A percentile compares a stretch with the other conserved stretches of the same genome.
phyloP scores from a whole-genome alignment of 1,140 invertebrate species.

The Drosophila guanche region DNA sequence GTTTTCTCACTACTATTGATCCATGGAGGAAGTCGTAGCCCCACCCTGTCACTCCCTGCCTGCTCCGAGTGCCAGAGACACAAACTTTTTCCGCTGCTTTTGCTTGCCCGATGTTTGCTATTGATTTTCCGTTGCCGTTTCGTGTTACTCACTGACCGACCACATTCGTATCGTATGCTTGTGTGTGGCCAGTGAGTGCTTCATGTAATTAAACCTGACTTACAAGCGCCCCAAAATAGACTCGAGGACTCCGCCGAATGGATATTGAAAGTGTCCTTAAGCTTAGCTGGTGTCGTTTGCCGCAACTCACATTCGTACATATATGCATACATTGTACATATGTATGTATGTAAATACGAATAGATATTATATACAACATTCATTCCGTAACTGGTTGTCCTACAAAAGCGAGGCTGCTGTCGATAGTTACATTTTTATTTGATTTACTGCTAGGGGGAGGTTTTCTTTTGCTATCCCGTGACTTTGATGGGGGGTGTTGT shows the following conservation, averaged over 20 bases:
- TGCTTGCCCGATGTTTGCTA: slow-evolving; percentile 47
- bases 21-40: slow-evolving; percentile 17
- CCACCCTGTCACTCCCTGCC: slow-evolving; percentile 17
- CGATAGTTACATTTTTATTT: slow-evolving; percentile 1
- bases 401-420: too few species aligned
- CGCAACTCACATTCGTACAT: slow-evolving; percentile 6
- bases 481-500: slow-evolving; percentile 11
- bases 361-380: neutral
- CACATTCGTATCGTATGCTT: slow-evolving; percentile 19
- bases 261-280: slow-evolving; percentile 36
- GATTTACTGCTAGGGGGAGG: slow-evolving; percentile 35
- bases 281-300: slow-evolving; percentile 16
- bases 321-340: neutral
- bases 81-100: slow-evolving; percentile 44
- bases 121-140: slow-evolving; percentile 54
- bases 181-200: slow-evolving; percentile 22
- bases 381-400: slow-evolving; percentile 3
- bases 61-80: slow-evolving; percentile 20
- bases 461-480: slow-evolving; percentile 29
- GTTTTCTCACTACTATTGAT: slow-evolving; percentile 23
- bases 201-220: slow-evolving; percentile 47
- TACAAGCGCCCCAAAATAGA: slow-evolving; percentile 40
- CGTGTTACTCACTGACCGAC: slow-evolving; percentile 18
- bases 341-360: neutral
- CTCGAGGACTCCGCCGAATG: slow-evolving; percentile 30